phyloP scores from a whole-genome alignment of 2,888 invertebrate genomes.

The Ochropleura plecta region DNA sequence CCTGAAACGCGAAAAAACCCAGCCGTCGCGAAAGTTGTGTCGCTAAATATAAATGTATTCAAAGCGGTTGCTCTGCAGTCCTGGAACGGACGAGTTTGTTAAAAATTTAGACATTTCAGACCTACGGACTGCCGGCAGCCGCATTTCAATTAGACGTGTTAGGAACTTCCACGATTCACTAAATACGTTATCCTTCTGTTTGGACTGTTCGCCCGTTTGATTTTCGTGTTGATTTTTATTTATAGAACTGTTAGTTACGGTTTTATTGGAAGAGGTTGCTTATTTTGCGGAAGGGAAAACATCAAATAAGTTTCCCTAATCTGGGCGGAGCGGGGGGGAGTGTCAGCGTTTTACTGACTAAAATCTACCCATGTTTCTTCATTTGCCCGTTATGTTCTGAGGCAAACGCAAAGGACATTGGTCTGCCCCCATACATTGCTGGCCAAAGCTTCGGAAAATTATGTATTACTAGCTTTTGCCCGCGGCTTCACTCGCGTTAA shows the following conservation, averaged over 20 bases:
- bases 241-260: conserved; percentile 1
- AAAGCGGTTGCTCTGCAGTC: conserved; percentile 37
- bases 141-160: conserved; percentile 67
- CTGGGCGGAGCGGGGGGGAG: too few relatives aligned
- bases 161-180: conserved; percentile 55
- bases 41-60: conserved; percentile 59
- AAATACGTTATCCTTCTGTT: conserved; percentile 51
- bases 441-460: too few relatives aligned
- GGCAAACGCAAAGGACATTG: too few relatives aligned
- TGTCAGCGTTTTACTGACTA: too few relatives aligned
- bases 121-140: conserved; percentile 27
- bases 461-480: too few relatives aligned
- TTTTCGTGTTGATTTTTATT: conserved; percentile 39
- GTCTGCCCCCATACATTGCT: too few relatives aligned
- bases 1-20: conserved; percentile 20
- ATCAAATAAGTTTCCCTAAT: too few relatives aligned
- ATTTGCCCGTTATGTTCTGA: too few relatives aligned
- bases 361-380: too few relatives aligned
- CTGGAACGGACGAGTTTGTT: conserved; percentile 58
- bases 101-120: conserved; percentile 69
- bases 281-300: not conserved
- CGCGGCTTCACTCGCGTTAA: too few relatives aligned
- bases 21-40: conserved; percentile 54
- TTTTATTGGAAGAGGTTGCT: not conserved
- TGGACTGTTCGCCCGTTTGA: conserved; percentile 35